Base-by-base conservation (phyloP, 1,140 invertebrate species). In the Odontomachus brunneus region DNA sequence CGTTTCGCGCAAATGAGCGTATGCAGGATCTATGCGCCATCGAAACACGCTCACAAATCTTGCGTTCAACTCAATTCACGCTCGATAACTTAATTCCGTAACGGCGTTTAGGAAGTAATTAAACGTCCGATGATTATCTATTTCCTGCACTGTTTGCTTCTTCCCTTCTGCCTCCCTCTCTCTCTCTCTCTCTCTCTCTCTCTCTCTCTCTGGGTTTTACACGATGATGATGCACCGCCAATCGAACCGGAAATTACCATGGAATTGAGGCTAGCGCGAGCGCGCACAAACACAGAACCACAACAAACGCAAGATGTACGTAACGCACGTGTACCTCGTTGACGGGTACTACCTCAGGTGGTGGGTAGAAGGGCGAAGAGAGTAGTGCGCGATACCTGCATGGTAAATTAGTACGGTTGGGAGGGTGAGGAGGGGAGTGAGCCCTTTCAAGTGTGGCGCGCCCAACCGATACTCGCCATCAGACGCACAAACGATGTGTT, bases 401-500 rank as follows among this genome's bases (percentile, higher is more conserved):
- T 71, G 85, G 66, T 81, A 89, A 91, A 91, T 91, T 88, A 89
- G 84, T 78, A 73, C 53, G 72, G 82, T 49, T 76, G 26, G 84
- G 63, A 60, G 26, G 48, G 53, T 85, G 67, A 63, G 66, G 60
- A 67, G 67, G 60, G 66, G 60, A 67, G 53, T 26, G 48, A 74
- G 57, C 87, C 90, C 84, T 89, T 90, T 90, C 89, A 80, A 89
- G 87, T 89, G 49, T 81, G 33, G 38, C 22, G 33, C 19, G 24
- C 48, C 53, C 55, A 24, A 72, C 57, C 49, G 22, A 17, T 71
- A 51, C 55, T 89, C 86, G 83, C 86, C 84, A 85, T 91, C 86
- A 90, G 89, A 89, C 87, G 84, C 89, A 88, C 88, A 88, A 90
- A 88, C 90, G 86, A 89, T 84, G 86, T 84, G n/a, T 87, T 89